These are phyloP conservation scores for Rhopalosiphum maidis DNA, from an alignment of 1,140 invertebrate species.

Conservation along the genomic window DNA sequence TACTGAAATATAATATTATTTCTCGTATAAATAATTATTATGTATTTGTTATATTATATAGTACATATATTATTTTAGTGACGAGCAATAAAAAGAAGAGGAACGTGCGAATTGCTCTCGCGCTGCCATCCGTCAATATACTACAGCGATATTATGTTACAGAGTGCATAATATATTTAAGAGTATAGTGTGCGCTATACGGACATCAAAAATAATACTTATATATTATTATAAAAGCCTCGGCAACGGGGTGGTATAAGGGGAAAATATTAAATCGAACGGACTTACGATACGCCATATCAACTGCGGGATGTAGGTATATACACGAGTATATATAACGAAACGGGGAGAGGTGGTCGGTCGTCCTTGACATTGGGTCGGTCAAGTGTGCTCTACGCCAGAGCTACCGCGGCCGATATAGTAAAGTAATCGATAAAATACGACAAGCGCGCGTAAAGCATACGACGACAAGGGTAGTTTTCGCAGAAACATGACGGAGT, in stretches of 20 bases:
- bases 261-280: slow-evolving; percentile 5
- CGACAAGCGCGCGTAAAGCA: slow-evolving; percentile 29
- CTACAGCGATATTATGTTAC: neutral
- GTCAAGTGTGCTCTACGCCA: slow-evolving; percentile 17
- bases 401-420: neutral
- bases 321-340: neutral
- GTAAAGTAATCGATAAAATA: slow-evolving; percentile 38
- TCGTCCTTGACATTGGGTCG: slow-evolving; percentile 50
- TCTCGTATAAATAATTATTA: neutral
- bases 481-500: neutral
- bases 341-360: neutral
- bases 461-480: neutral
- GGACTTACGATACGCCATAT: neutral
- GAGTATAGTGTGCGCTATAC: neutral
- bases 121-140: neutral
- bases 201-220: neutral
- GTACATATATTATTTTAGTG: too few species aligned
- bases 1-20: neutral
- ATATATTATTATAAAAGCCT: neutral
- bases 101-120: neutral
- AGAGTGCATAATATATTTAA: neutral
- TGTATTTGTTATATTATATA: too few species aligned
- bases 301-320: neutral
- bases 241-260: neutral
- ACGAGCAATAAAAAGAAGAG: neutral